Percentiles rank a stretch among this genome's conserved stretches.
These are phyloP conservation scores for Xiphorhynchus erythropygius DNA, from an alignment of 2,797 vertebrate species.

Conservation along the genomic window DNA sequence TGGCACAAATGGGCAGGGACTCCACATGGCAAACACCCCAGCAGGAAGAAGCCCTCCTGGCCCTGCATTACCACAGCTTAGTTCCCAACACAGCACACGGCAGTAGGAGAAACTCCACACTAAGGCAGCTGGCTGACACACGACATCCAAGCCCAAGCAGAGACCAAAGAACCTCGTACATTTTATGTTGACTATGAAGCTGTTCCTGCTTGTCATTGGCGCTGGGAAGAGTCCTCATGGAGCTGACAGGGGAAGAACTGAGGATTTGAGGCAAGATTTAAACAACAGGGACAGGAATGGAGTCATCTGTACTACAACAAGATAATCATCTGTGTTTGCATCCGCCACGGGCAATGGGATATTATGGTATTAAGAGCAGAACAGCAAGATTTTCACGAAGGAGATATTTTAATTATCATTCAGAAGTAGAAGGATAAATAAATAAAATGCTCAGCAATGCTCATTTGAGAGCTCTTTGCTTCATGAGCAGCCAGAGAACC, in stretches of 20 bases:
- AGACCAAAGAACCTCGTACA: not conserved
- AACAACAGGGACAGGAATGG: not conserved
- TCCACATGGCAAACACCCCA: accelerated
- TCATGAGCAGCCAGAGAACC: accelerated
- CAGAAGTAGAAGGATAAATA: not conserved
- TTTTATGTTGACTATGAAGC: not conserved
- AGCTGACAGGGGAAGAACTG: not conserved
- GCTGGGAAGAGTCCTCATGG: accelerated
- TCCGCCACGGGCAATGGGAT: not conserved
- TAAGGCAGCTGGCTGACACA: not conserved
- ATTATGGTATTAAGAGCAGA: not conserved
- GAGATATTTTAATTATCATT: not conserved
- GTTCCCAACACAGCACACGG: not conserved
- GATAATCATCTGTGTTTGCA: not conserved
- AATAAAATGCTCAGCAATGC: not conserved
- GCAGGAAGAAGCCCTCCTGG: not conserved
- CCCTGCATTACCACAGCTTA: not conserved
- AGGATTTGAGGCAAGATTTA: not conserved
- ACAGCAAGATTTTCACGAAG: not conserved
- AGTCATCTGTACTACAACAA: not conserved
- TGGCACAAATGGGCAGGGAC: not conserved
- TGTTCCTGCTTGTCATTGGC: not conserved
- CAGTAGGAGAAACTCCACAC: not conserved
- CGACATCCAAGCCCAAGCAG: not conserved
- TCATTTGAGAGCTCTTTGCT: not conserved